Evolutionary conservation across 2,888 invertebrate genomes (phyloP).

Genomic region (Ganaspis brasiliensis): DNA sequence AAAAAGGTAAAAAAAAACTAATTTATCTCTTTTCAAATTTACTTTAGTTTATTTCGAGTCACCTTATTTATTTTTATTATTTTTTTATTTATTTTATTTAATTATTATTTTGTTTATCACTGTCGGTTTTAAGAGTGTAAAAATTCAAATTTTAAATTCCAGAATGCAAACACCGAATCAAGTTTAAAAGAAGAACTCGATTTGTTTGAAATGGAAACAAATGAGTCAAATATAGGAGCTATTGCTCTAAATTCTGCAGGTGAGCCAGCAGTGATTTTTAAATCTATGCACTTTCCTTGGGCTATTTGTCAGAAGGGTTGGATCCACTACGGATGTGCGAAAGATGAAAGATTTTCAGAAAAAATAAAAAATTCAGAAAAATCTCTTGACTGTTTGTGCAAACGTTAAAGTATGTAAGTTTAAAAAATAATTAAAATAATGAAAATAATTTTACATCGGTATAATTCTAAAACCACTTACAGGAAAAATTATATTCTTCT

Average conservation of each 20-base stretch:
- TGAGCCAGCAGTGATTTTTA: slow-evolving; percentile 63
- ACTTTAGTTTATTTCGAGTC: too few species aligned
- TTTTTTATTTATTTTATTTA: not conserved
- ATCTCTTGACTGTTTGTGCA: not conserved
- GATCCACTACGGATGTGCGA: slow-evolving; percentile 66
- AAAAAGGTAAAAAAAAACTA: not conserved
- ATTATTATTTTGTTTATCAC: not conserved
- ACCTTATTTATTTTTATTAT: too few species aligned
- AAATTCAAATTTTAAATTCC: not conserved
- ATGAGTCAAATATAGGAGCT: slow-evolving; percentile 54
- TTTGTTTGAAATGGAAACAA: slow-evolving; percentile 57
- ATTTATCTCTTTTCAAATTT: not conserved
- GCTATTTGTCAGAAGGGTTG: slow-evolving; percentile 65
- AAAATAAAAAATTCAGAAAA: not conserved
- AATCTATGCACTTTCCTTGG: slow-evolving; percentile 69
- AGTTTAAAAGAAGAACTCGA: slow-evolving; percentile 59
- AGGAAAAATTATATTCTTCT: slow-evolving; percentile 85
- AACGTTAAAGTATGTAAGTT: not conserved
- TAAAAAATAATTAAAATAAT: not conserved
- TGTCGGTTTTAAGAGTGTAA: too few species aligned
- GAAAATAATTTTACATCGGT: too few species aligned
- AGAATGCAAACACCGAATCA: slow-evolving; percentile 29
- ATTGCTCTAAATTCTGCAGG: slow-evolving; percentile 63
- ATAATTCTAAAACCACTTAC: slow-evolving; percentile 73
- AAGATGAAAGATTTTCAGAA: slow-evolving; percentile 55